Percentiles rank a stretch among this genome's conserved stretches.
Evolutionary conservation across 2,113 vertebrate species (phyloP).

Genomic region (Oplegnathus fasciatus): DNA sequence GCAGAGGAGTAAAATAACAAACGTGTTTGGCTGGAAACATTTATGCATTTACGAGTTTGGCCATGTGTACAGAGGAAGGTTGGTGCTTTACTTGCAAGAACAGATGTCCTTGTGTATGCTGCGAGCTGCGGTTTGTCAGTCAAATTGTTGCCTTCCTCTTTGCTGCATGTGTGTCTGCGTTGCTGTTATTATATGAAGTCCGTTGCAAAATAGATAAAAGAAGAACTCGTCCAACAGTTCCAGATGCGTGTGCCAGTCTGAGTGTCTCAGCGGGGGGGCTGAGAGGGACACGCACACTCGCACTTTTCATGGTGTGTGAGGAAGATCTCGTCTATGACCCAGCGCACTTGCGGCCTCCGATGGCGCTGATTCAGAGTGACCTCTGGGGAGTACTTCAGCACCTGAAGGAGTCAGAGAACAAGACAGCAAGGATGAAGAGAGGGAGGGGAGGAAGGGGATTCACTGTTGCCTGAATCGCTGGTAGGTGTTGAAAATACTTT

Average conservation of each 20-base stretch:
- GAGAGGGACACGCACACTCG: conserved; percentile 92
- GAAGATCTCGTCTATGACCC: conserved; percentile 92
- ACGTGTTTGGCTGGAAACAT: neutral
- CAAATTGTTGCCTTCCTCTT: conserved; percentile 29
- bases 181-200: conserved; percentile 55
- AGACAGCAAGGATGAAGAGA: neutral
- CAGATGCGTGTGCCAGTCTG: conserved; percentile 9
- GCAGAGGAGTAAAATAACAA: conserved; percentile 5
- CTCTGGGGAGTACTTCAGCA: conserved; percentile 93
- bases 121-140: conserved; percentile 32
- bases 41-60: conserved; percentile 13
- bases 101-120: neutral
- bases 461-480: neutral
- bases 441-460: conserved; percentile 8
- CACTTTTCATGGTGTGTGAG: conserved; percentile 95
- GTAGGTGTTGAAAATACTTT: neutral
- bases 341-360: conserved; percentile 82
- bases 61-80: conserved; percentile 17
- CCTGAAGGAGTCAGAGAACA: conserved; percentile 80
- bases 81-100: conserved; percentile 10
- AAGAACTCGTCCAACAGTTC: conserved; percentile 53
- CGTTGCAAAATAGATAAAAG: conserved; percentile 42
- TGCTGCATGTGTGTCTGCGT: conserved; percentile 42
- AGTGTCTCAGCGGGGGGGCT: conserved; percentile 90
- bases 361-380: conserved; percentile 74